Conservation (phyloP, 2,113 vertebrate species). For the Anguilla japonica region DNA sequence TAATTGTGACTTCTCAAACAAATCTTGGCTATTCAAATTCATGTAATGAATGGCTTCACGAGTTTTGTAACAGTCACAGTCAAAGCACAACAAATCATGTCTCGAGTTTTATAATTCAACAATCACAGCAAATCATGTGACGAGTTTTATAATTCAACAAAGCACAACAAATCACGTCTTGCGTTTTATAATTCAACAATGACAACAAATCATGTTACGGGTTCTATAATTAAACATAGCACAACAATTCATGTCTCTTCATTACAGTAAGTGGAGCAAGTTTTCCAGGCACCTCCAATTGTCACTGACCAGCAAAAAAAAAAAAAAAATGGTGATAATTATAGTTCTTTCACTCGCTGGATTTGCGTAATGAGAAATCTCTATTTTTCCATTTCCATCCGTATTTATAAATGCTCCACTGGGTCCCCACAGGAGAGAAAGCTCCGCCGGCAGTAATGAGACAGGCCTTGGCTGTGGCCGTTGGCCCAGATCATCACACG, state of each 20-base stretch:
- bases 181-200: too few relatives aligned
- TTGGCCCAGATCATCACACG: constrained; percentile 6
- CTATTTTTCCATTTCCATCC: neutral
- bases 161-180: too few relatives aligned
- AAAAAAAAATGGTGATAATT: neutral
- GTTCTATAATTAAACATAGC: neutral
- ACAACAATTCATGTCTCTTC: neutral
- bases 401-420: constrained; percentile 5
- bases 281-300: neutral
- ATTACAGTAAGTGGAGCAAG: neutral
- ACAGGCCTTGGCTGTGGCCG: neutral
- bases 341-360: neutral
- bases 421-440: neutral
- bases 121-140: neutral
- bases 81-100: too few relatives aligned
- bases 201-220: neutral
- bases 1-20: neutral
- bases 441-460: constrained; percentile 3
- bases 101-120: too few relatives aligned
- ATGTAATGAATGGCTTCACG: neutral
- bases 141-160: too few relatives aligned
- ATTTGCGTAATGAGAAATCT: neutral
- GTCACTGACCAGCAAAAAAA: neutral
- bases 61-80: too few relatives aligned
- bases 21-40: neutral